A percentile compares a stretch with the other conserved stretches of the same genome.
phyloP scores from a whole-genome alignment of 2,888 invertebrate genomes.

The Ornithoptera priamus region DNA sequence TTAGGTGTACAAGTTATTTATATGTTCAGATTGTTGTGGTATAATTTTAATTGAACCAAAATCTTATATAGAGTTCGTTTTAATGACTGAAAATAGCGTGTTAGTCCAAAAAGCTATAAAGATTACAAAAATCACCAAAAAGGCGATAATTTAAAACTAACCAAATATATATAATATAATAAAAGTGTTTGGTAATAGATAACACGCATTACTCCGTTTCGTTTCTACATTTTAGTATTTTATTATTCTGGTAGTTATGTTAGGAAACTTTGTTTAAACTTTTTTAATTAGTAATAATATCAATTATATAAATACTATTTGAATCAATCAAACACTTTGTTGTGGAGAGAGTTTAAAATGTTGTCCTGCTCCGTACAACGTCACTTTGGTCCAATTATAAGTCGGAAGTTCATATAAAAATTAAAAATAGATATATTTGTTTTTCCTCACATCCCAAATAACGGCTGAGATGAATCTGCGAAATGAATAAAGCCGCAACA shows the following conservation, averaged over 20 bases:
- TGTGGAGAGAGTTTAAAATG: not conserved
- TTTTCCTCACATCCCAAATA: conserved; percentile 38
- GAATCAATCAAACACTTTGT: not conserved
- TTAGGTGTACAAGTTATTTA: no score
- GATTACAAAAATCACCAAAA: no score
- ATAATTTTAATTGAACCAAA: no score
- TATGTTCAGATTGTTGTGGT: no score
- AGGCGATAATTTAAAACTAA: no score
- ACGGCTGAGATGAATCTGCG: conserved; percentile 69
- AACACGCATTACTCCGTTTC: not conserved
- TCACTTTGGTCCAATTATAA: not conserved
- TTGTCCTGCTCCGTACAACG: not conserved
- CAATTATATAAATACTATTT: not conserved
- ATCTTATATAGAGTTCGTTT: no score
- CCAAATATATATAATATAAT: no score
- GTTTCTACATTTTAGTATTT: not conserved
- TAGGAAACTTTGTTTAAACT: no score
- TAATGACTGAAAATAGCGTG: no score
- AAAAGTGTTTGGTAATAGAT: not conserved
- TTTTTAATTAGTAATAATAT: not conserved
- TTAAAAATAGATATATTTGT: conserved; percentile 8
- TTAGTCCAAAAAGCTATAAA: no score
- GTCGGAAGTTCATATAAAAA: conserved; percentile 9
- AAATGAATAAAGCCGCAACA: conserved; percentile 75
- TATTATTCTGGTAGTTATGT: no score